Evolutionary conservation across 2,888 invertebrate species (phyloP).

Genomic region (Palloptera scutellata): DNA sequence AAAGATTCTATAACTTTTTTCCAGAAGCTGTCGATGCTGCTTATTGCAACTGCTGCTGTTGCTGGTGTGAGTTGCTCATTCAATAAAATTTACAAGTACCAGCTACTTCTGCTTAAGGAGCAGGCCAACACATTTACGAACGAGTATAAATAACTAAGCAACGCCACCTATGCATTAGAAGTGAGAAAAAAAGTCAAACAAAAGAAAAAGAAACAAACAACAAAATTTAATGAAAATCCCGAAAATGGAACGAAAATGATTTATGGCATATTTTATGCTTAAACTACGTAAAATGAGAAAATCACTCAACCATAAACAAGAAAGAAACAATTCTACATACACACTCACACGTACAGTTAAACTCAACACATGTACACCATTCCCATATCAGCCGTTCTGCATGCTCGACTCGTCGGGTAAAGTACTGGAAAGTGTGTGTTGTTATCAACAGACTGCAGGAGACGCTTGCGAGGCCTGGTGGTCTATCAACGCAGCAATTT

Average conservation of each 20-base stretch:
- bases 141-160: background rate
- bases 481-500: no score
- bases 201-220: background rate
- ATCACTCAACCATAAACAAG: conserved; percentile 1
- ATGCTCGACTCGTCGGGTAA: no score
- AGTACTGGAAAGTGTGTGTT: no score
- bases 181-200: background rate
- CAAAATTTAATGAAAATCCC: background rate
- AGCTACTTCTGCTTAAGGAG: background rate
- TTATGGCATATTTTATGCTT: conserved; percentile 15
- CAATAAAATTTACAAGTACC: background rate
- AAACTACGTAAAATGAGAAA: conserved; percentile 5
- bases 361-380: background rate
- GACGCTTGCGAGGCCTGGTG: no score
- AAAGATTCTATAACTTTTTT: no score
- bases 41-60: no score
- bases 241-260: conserved; percentile 11
- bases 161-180: background rate
- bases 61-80: no score
- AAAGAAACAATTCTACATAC: background rate
- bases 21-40: no score
- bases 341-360: background rate
- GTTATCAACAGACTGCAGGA: no score
- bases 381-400: no score
- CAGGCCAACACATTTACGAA: background rate